A percentile compares a stretch with the other conserved stretches of the same genome.
Conservation (phyloP, 1,140 invertebrate species). For the Drosophila parvula region DNA sequence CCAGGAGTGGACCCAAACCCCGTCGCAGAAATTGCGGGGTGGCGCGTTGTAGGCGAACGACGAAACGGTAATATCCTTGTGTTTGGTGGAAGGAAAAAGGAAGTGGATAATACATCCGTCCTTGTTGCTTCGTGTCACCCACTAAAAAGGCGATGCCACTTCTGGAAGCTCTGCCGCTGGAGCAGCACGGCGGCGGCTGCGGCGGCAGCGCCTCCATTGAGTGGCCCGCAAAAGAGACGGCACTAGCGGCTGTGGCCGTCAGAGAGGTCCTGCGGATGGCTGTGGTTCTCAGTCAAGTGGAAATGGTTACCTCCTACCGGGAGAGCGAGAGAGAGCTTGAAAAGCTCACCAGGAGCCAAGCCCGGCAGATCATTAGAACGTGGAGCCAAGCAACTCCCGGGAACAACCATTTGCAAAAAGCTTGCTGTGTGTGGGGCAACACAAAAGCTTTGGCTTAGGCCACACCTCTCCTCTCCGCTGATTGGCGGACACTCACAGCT, state of each 20-base stretch:
- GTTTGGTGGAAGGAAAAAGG: slow-evolving; percentile 85
- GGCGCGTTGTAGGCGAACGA: slow-evolving; percentile 68
- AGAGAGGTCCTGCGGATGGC: slow-evolving; percentile 11
- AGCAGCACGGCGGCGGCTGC: slow-evolving; percentile 34
- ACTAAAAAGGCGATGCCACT: slow-evolving; percentile 83
- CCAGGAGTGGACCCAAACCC: neutral
- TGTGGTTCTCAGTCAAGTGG: slow-evolving; percentile 62
- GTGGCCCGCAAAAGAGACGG: slow-evolving; percentile 43
- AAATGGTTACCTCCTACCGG: slow-evolving; percentile 74
- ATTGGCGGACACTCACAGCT: slow-evolving; percentile 64
- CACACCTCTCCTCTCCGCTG: slow-evolving; percentile 80
- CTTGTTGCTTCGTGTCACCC: slow-evolving; percentile 84
- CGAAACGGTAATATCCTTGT: slow-evolving; percentile 85
- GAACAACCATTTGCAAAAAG: slow-evolving; percentile 62
- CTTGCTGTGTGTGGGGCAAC: slow-evolving; percentile 10
- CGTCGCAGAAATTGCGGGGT: neutral
- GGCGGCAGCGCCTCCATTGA: slow-evolving; percentile 39
- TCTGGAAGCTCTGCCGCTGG: slow-evolving; percentile 52
- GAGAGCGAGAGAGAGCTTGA: slow-evolving; percentile 25
- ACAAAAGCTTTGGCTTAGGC: slow-evolving; percentile 55
- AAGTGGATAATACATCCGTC: slow-evolving; percentile 85
- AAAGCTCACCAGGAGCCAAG: slow-evolving; percentile 8
- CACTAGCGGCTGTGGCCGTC: slow-evolving; percentile 15
- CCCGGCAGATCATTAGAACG: slow-evolving; percentile 19
- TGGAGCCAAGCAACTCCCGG: slow-evolving; percentile 6